Conservation (phyloP, 1,140 invertebrate species). For the Atta texana region DNA sequence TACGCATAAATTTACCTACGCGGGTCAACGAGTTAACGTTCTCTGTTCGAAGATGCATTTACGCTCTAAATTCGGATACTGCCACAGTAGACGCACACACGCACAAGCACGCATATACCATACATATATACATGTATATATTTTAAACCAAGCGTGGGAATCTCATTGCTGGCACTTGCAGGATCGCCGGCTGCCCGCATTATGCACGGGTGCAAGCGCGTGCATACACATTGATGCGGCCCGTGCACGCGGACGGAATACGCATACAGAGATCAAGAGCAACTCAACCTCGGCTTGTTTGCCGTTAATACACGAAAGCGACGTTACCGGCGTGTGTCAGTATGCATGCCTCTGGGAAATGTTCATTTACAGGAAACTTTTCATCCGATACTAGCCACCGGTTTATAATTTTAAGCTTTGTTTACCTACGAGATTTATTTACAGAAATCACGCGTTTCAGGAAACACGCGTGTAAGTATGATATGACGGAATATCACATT, state of each 20-base stretch:
- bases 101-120: background rate
- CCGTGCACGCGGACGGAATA: slow-evolving; percentile 43
- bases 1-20: slow-evolving; percentile 28
- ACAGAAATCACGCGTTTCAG: slow-evolving; percentile 30
- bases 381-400: slow-evolving; percentile 19
- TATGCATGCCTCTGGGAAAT: slow-evolving; percentile 32
- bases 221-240: slow-evolving; percentile 30
- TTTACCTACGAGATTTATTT: slow-evolving; percentile 50
- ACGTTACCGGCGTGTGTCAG: slow-evolving; percentile 22
- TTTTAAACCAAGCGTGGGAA: slow-evolving; percentile 58
- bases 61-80: slow-evolving; percentile 35
- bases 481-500: background rate
- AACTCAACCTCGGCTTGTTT: slow-evolving; percentile 49
- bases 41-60: slow-evolving; percentile 41
- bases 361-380: slow-evolving; percentile 58
- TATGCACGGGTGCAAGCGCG: slow-evolving; percentile 47
- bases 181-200: slow-evolving; percentile 44
- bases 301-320: slow-evolving; percentile 48
- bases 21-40: slow-evolving; percentile 36
- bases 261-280: slow-evolving; percentile 44
- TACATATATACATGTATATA: background rate
- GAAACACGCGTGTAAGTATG: background rate
- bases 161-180: slow-evolving; percentile 55
- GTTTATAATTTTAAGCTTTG: slow-evolving; percentile 63
- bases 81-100: background rate